Evolutionary conservation across 1,140 invertebrate species (phyloP).

Genomic region (Dermatophagoides farinae): DNA sequence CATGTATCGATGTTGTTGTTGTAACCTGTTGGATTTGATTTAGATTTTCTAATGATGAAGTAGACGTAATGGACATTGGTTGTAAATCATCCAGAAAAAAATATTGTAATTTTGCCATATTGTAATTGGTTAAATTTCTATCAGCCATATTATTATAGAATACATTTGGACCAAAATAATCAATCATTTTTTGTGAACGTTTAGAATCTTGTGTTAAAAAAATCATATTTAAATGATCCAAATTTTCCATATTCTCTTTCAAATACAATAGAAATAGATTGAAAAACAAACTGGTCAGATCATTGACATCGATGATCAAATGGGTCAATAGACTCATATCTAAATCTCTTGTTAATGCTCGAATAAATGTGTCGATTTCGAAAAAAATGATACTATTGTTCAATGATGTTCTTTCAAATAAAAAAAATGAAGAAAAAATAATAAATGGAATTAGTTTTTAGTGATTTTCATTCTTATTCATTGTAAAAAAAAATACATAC

Average conservation of each 20-base stretch:
- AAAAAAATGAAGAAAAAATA: background rate
- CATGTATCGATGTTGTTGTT: no score
- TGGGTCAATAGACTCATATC: slow-evolving; percentile 1
- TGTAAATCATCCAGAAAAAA: background rate
- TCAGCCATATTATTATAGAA: background rate
- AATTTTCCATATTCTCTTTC: background rate
- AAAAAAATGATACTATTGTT: slow-evolving; percentile 8
- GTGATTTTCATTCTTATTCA: background rate
- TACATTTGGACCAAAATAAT: background rate
- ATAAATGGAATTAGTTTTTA: background rate
- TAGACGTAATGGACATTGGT: background rate
- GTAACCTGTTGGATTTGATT: no score
- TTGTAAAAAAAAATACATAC: slow-evolving; percentile 18
- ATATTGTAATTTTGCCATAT: background rate
- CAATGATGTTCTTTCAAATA: slow-evolving; percentile 1
- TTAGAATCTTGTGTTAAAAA: background rate
- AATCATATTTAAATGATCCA: background rate
- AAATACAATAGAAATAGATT: background rate
- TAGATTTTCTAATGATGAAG: no score
- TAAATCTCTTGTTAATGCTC: background rate
- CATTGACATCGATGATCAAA: background rate
- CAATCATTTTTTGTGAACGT: background rate
- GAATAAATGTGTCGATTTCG: background rate
- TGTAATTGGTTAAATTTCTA: background rate
- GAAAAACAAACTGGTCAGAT: background rate